A percentile compares a stretch with the other conserved stretches of the same genome.
phyloP scores from a whole-genome alignment of 1,140 invertebrate genomes.

The Drosophila funebris region DNA sequence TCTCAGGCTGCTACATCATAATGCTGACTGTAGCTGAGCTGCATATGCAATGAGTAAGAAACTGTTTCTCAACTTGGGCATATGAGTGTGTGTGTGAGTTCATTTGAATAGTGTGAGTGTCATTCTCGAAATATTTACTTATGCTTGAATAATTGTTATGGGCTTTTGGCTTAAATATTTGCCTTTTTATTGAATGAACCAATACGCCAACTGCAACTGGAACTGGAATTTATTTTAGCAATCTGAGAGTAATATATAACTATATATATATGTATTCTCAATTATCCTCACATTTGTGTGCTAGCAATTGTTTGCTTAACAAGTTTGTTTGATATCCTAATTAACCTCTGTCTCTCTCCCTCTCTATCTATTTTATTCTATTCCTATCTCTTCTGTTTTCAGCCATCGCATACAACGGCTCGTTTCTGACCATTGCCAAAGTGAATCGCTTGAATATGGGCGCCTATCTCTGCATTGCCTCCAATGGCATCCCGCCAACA shows the following conservation, averaged over 20 bases:
- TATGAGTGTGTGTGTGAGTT: neutral
- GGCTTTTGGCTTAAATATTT: neutral
- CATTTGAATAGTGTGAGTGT: too few relatives aligned
- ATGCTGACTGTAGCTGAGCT: conserved; percentile 12
- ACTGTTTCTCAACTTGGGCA: neutral
- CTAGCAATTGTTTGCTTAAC: conserved; percentile 14
- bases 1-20: conserved; percentile 4
- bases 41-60: conserved; percentile 46
- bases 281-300: neutral
- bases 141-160: neutral
- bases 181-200: neutral
- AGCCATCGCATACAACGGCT: conserved; percentile 88
- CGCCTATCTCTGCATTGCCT: conserved; percentile 94
- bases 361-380: neutral
- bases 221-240: neutral
- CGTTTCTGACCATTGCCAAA: conserved; percentile 90
- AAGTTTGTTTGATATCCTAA: conserved; percentile 18
- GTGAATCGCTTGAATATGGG: conserved; percentile 96
- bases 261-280: neutral
- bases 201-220: neutral
- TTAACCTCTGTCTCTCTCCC: too few relatives aligned
- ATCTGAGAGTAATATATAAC: neutral
- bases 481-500: conserved; percentile 93
- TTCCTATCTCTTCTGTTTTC: conserved; percentile 35
- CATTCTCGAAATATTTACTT: conserved; percentile 14